Conservation (phyloP, 2,797 vertebrate genomes). For the Emys orbicularis region DNA sequence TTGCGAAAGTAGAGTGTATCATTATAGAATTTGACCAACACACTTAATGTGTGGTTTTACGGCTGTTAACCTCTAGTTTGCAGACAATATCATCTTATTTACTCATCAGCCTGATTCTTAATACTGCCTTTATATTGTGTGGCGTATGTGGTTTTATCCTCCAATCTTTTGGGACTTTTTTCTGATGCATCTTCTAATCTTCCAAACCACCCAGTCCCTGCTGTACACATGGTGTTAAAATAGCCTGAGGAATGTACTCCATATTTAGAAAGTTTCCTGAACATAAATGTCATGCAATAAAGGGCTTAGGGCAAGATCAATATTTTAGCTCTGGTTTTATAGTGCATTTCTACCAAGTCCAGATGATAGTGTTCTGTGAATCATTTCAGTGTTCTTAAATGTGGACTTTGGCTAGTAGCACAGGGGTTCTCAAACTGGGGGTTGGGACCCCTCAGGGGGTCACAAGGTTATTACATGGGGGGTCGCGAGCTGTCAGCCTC, state of each 20-base stretch:
- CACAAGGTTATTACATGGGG: too few relatives aligned
- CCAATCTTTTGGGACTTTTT: not conserved
- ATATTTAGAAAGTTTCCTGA: slow-evolving; percentile 52
- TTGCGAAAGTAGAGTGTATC: not conserved
- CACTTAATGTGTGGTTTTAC: not conserved
- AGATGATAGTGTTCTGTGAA: not conserved
- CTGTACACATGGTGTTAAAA: slow-evolving; percentile 27
- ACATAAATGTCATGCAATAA: not conserved
- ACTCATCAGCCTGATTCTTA: not conserved
- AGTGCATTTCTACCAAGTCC: not conserved
- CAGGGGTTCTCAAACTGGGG: too few relatives aligned
- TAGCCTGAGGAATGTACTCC: slow-evolving; percentile 38
- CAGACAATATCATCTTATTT: not conserved
- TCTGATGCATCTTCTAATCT: not conserved
- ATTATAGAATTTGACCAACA: not conserved
- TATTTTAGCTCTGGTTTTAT: slow-evolving; percentile 28
- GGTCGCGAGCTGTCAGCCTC: too few relatives aligned
- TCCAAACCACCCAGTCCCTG: not conserved
- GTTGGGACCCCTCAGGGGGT: too few relatives aligned
- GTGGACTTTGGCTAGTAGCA: not conserved
- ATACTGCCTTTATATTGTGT: not conserved
- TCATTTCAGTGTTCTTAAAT: not conserved
- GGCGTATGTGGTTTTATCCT: not conserved
- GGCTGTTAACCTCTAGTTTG: not conserved
- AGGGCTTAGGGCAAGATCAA: slow-evolving; percentile 34